A percentile compares a stretch with the other conserved stretches of the same genome.
These are phyloP conservation scores for Drosophila nr. medialis DNA, from an alignment of 2,888 invertebrate genomes.

Conservation along the genomic window DNA sequence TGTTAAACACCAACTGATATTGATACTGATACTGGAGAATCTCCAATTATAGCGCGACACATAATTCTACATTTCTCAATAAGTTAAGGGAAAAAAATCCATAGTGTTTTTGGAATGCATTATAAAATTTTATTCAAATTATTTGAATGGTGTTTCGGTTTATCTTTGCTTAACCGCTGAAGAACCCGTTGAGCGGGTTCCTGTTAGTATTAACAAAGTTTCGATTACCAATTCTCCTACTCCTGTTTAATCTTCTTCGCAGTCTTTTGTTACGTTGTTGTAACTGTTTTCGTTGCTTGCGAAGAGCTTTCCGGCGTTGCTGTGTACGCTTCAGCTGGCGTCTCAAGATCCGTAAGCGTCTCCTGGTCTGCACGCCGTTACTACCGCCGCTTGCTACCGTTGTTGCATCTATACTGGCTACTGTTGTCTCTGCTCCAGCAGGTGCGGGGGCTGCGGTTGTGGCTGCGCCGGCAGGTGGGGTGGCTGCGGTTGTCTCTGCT, in stretches of 20 bases:
- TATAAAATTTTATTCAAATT: neutral
- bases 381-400: too few species aligned
- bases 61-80: neutral
- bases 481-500: too few species aligned
- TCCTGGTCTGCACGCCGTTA: fast-evolving
- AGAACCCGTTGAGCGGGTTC: too few species aligned
- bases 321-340: fast-evolving
- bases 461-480: fast-evolving
- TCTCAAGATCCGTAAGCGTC: fast-evolving
- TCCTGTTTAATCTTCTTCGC: too few species aligned
- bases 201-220: too few species aligned
- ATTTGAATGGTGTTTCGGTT: neutral
- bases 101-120: neutral
- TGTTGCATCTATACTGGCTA: too few species aligned
- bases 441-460: too few species aligned
- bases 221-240: too few species aligned
- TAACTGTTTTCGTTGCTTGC: too few species aligned
- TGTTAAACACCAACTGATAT: neutral
- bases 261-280: fast-evolving
- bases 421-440: too few species aligned
- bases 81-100: neutral
- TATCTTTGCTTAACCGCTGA: neutral
- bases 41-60: neutral
- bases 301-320: fast-evolving
- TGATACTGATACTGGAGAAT: neutral